These are phyloP conservation scores for Synergus umbraculus DNA, from an alignment of 2,888 invertebrate genomes.

Conservation along the genomic window DNA sequence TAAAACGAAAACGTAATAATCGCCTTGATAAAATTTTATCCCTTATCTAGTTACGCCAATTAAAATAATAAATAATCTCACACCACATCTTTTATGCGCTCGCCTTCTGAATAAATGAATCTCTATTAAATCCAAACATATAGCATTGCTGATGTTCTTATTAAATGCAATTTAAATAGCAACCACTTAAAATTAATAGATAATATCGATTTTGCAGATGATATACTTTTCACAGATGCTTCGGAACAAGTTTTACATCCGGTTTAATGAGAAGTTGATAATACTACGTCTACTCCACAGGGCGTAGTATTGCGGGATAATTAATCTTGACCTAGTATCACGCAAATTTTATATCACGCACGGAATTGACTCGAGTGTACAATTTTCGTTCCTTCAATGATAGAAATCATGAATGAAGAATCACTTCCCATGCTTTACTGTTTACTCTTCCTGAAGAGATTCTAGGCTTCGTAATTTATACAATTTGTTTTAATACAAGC, in stretches of 20 bases:
- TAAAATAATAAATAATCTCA: background rate
- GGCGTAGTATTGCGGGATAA: conserved; percentile 12
- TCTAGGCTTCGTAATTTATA: background rate
- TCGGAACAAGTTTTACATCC: conserved; percentile 10
- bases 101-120: background rate
- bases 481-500: too few relatives aligned
- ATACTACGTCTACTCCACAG: background rate
- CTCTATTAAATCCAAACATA: background rate
- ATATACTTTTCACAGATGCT: background rate
- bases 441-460: background rate
- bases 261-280: conserved; percentile 2
- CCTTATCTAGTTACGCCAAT: background rate
- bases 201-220: background rate
- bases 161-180: background rate
- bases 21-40: background rate
- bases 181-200: background rate
- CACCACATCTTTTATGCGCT: background rate
- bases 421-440: background rate
- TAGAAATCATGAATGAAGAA: background rate
- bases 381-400: background rate
- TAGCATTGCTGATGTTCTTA: background rate
- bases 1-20: background rate
- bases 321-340: conserved; percentile 22
- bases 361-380: background rate
- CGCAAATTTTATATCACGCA: conserved; percentile 4